Percentiles rank a stretch among this genome's conserved stretches.
Conservation (phyloP, 2,888 invertebrate genomes). For the Choristoneura rosaceana region DNA sequence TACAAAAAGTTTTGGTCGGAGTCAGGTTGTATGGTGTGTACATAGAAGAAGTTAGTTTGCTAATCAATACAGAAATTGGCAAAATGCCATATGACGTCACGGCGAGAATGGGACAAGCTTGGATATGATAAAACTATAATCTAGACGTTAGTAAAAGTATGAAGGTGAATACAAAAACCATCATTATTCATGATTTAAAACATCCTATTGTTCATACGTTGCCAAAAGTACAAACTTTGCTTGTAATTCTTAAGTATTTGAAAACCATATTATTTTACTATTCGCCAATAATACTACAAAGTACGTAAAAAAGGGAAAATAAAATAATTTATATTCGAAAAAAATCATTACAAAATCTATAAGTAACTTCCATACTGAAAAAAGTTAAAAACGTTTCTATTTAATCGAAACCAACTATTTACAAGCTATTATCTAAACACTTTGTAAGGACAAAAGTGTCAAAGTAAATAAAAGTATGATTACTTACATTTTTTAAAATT, state of each 20-base stretch:
- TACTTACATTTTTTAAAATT: constrained; percentile 34
- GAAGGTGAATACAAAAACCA: neutral
- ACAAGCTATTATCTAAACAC: neutral
- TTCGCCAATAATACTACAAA: neutral
- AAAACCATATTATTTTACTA: too few species aligned
- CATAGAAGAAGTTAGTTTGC: constrained; percentile 39
- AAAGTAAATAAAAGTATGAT: neutral
- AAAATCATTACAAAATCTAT: neutral
- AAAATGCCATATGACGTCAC: constrained; percentile 56
- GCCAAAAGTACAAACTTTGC: neutral
- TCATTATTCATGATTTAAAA: neutral
- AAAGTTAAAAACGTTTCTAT: neutral
- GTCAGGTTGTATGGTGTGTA: constrained; percentile 2
- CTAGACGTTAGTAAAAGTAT: neutral
- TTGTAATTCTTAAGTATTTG: neutral
- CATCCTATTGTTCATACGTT: neutral
- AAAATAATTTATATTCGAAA: neutral
- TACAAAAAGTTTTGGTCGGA: neutral
- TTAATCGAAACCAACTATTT: neutral
- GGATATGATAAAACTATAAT: constrained; percentile 19
- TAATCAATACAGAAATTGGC: constrained; percentile 57
- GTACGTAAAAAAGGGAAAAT: neutral
- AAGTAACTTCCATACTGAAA: neutral
- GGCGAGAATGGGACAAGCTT: constrained; percentile 16
- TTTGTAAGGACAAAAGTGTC: neutral